Percentiles rank a stretch among this genome's conserved stretches.
Evolutionary conservation across 2,797 vertebrate genomes (phyloP).

Genomic region (Dipus sagitta): DNA sequence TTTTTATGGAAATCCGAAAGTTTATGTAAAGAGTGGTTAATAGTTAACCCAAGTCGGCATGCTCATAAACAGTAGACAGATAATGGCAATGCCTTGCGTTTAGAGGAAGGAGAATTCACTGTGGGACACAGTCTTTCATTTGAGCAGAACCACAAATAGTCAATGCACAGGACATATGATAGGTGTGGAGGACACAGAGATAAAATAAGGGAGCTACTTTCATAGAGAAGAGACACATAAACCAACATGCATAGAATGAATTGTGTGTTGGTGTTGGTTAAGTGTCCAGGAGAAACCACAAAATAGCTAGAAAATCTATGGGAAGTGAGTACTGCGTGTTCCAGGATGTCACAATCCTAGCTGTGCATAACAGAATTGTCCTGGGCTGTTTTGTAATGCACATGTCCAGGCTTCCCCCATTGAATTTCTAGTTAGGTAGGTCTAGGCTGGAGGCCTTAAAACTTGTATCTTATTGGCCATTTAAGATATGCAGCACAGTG

Average conservation of each 20-base stretch:
- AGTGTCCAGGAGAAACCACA: neutral
- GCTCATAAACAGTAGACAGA: neutral
- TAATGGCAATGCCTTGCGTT: neutral
- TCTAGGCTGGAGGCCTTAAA: neutral
- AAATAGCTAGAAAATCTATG: neutral
- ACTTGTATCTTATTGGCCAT: slow-evolving; percentile 25
- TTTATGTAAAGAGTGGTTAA: slow-evolving; percentile 27
- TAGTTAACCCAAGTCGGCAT: neutral
- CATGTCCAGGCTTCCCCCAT: neutral
- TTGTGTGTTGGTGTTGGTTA: neutral
- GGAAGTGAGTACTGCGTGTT: neutral
- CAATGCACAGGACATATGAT: neutral
- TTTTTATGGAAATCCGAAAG: slow-evolving; percentile 4
- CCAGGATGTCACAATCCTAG: neutral
- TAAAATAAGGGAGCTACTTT: neutral
- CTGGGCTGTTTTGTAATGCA: neutral
- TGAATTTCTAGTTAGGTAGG: neutral
- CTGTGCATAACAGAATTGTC: neutral
- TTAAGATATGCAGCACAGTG: slow-evolving; percentile 34
- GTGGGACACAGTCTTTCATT: neutral
- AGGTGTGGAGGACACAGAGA: neutral
- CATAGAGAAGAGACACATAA: neutral
- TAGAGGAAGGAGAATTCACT: neutral
- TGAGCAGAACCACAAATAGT: neutral
- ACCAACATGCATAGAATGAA: neutral